Evolutionary conservation across 2,888 invertebrate species (phyloP), one percentile per base, ranked within the genome.

Genomic region (Prosopocoilus inquinatus): DNA sequence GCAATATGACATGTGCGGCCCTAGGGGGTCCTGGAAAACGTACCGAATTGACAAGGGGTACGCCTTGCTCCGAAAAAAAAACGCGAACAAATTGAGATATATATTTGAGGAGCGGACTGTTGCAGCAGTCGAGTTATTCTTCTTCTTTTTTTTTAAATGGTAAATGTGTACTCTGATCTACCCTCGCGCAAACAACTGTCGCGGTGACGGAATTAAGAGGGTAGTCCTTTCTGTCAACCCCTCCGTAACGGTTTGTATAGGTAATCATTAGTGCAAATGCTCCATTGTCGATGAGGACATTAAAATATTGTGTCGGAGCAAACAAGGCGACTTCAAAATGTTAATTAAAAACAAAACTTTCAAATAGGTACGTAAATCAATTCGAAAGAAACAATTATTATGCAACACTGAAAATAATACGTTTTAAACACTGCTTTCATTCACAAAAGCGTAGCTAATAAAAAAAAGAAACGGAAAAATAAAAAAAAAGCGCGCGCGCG

Each of bases 1-100:
- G 52, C 48, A 59, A 56, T 63, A 62, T 62, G 61, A 62, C 61
- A 62, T 60, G 62, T 60, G 59, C 58, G 55, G 53, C 59, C 62
- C 63, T 60, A 47, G 60, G 59, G 60, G 64, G 61, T 56, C 59
- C 36, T 47, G 47, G 43, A 56, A 56, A 55, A 54, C 43, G 49
- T 47, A 50, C 53, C 51, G 45, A 55, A 58, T 55, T 58, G 55
- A 52, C 60, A 57, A 57, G 46, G 54, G 57, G 44, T 57, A 20
- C 32, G 39, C 13, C 38, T 2, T 11, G 11, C 41, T 54, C 55
- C 47, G 49, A 50, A 50, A 57, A 47, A 57, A 61, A 60, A 58
- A 58, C 56, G 53, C 53, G 44, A 56, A 61, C 60, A 58, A 61
- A 58, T 61, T 61, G 56, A 61, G 60, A 61, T 61, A 53, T 61